Evolutionary conservation across 2,797 vertebrate species (phyloP), one percentile per base, ranked within the genome.

Genomic region (Distichodus sexfasciatus): DNA sequence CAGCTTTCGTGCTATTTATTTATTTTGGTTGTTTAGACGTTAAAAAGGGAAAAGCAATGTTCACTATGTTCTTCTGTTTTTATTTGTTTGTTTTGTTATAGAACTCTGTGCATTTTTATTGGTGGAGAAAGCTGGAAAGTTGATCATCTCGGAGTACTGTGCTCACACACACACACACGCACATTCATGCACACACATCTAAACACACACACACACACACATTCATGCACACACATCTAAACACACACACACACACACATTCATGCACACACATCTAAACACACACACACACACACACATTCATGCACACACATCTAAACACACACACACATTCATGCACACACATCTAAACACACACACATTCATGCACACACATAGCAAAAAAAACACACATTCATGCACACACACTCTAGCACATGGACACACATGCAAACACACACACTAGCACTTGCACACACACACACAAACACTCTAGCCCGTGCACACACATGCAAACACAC

Each of bases 1-100:
- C 86, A 85, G 89, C 90, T 92, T 92, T 84, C 79, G 91, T 91
- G 88, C 88, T 88, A 91, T 87, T 88, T 93, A 91, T 92, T 92
- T 93, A 92, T 93, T 80, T 73, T n/a, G n/a, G 66, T 68, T 65
- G 38, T 65, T 88, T 90, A 87, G 81, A 82, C 81, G 84, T 81
- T 87, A 82, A 85, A 86, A 88, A 88, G 86, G 88, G 84, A 87
- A 81, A 74, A 84, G 67, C 29, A 79, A 84, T 75, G 75, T 86
- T 87, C 80, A 69, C 72, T 75, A 62, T 50, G 33, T 77, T 84
- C 78, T 78, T 63, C 86, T 85, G 75, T 74, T 80, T 76, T 76
- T 63, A 74, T 79, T 67, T 72, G 40, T 57, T 66, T n/a, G 1
- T 24, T 51, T 61, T 80, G 78, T 76, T 72, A 85, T 86, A 78